Conservation (phyloP, 30 jellyfish, hydroid and myxozoan species). For the Hydractinia symbiolongicarpus region DNA sequence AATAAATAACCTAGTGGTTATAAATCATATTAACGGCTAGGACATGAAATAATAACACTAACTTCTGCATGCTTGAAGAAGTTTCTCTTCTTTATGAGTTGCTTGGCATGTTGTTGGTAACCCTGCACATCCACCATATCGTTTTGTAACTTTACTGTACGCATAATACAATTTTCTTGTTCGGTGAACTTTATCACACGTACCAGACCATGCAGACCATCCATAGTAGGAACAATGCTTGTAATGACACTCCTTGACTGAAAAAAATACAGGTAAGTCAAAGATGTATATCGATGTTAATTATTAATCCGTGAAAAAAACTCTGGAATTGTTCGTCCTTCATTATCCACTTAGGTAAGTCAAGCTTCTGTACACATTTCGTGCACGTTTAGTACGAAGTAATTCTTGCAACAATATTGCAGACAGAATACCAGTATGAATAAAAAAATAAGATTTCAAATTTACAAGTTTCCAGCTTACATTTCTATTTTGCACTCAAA, state of each 20-base stretch:
- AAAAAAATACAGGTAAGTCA: not conserved
- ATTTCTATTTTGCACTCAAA: no score
- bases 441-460: no score
- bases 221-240: constrained; percentile 35
- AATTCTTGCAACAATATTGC: no score
- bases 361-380: no score
- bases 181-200: constrained; percentile 42
- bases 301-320: not conserved
- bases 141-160: not conserved
- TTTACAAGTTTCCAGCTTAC: no score
- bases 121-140: constrained; percentile 22
- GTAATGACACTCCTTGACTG: constrained; percentile 8
- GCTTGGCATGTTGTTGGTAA: constrained; percentile 3
- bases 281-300: not conserved
- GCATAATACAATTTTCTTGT: constrained; percentile 11
- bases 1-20: no score
- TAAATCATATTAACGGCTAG: no score
- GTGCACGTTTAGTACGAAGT: no score
- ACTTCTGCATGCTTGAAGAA: constrained; percentile 20
- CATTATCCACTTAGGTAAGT: not conserved
- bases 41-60: no score
- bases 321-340: not conserved
- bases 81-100: not conserved
- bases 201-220: constrained; percentile 67
- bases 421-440: no score